Evolutionary conservation across 2,797 vertebrate species (phyloP).

Genomic region (Carduelis carduelis): DNA sequence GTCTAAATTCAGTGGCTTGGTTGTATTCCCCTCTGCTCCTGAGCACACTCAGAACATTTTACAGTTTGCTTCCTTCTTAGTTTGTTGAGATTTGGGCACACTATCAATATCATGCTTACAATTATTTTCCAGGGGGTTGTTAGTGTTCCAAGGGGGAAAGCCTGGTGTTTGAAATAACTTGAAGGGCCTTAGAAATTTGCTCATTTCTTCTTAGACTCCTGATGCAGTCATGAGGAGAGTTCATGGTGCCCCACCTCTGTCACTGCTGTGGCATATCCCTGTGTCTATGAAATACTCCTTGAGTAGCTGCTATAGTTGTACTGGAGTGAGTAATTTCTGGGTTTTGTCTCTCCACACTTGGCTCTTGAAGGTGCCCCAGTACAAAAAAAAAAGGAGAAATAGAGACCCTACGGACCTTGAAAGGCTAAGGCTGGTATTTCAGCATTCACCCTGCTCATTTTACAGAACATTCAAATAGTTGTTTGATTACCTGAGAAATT

Average conservation of each 20-base stretch:
- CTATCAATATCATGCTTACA: neutral
- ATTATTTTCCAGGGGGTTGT: neutral
- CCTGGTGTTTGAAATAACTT: neutral
- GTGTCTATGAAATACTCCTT: neutral
- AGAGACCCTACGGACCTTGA: neutral
- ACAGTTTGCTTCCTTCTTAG: neutral
- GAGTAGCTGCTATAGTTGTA: neutral
- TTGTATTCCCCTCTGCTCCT: neutral
- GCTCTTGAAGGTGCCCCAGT: neutral
- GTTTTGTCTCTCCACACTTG: neutral
- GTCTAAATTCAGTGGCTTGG: neutral
- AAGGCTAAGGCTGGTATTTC: neutral
- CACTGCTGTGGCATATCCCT: neutral
- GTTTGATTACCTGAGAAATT: conserved; percentile 12
- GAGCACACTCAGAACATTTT: neutral
- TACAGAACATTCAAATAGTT: neutral
- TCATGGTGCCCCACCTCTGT: neutral
- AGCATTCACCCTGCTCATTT: neutral
- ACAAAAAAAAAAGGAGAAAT: neutral
- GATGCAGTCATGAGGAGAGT: neutral
- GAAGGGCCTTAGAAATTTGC: neutral
- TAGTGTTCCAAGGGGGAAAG: conserved; percentile 12
- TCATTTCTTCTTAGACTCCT: neutral
- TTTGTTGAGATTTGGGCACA: neutral
- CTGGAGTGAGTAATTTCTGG: neutral